Evolutionary conservation across 2,113 vertebrate species (phyloP).

Genomic region (Columba livia): DNA sequence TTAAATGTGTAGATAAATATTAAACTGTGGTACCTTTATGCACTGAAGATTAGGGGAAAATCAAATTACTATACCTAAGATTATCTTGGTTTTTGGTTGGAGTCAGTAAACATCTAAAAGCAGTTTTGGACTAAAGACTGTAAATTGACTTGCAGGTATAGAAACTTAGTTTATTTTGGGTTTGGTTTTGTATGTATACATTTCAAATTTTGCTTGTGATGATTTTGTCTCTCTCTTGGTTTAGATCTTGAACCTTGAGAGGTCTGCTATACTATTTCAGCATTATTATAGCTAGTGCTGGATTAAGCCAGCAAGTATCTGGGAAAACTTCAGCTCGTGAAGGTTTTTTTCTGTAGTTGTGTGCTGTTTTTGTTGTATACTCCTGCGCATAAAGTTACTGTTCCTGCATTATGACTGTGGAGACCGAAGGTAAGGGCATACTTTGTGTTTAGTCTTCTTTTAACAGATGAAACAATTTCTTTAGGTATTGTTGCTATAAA

Average conservation of each 20-base stretch:
- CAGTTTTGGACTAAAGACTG: background rate
- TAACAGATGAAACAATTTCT: background rate
- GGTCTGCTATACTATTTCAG: background rate
- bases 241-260: background rate
- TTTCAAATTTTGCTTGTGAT: background rate
- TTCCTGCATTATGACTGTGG: background rate
- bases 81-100: background rate
- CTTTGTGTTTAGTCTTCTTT: background rate
- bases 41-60: background rate
- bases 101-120: background rate
- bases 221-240: background rate
- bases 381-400: background rate
- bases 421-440: background rate
- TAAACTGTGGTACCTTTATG: background rate
- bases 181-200: background rate
- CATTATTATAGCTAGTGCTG: background rate
- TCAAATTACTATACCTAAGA: background rate
- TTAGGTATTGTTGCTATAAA: background rate
- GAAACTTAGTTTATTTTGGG: background rate
- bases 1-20: background rate
- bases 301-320: background rate
- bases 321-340: background rate
- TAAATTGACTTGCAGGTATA: background rate
- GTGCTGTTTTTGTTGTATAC: background rate
- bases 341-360: background rate